Base-by-base conservation (phyloP, 2,797 vertebrate species). In the Centropyge bicolor region DNA sequence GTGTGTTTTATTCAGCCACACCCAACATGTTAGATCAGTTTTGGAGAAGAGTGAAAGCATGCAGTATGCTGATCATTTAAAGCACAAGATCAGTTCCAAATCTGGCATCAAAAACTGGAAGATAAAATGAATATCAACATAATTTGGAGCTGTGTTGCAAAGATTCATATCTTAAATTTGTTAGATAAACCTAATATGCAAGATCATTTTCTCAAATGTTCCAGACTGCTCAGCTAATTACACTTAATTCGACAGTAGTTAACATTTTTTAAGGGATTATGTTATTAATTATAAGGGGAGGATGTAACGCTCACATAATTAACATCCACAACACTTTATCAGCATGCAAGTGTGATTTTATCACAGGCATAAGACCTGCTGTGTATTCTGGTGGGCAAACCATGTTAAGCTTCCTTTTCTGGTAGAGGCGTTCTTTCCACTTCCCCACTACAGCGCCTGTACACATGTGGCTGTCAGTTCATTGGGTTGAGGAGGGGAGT, bases 391-490 rank as follows among this genome's bases (percentile, higher is more conserved):
- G 51, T 68, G 52, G 35, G 16, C 71, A 48, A 84, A 76, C 52
- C 45, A 70, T 80, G 36, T 67, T 86, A 76, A 80, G 16, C 74
- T 63, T 63, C 57, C 55, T 69, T 77, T 64, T 73, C 36, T 68
- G 59, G n/a, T 49, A 6, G 9, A 70, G 43, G 59, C 43, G 70
- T 79, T 70, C 20, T 82, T 72, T 83, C 24, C 66, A 75, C 66
- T 85, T 87, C 57, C 65, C 74, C 56, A 63, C 57, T 80, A 60
- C 69, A 74, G 62, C 0, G 36, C 45, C 51, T 75, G 51, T 80
- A 76, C 82, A 80, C 84, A 83, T 79, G 38, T 71, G 83, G 76
- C 86, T 80, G 80, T 87, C 85, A 91, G 81, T 85, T 86, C 85
- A 81, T 22, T 74, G 80, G 65, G 70, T 80, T 83, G 78, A 83